Evolutionary conservation across 1,140 invertebrate genomes (phyloP).

Genomic region (Drosophila asahinai): DNA sequence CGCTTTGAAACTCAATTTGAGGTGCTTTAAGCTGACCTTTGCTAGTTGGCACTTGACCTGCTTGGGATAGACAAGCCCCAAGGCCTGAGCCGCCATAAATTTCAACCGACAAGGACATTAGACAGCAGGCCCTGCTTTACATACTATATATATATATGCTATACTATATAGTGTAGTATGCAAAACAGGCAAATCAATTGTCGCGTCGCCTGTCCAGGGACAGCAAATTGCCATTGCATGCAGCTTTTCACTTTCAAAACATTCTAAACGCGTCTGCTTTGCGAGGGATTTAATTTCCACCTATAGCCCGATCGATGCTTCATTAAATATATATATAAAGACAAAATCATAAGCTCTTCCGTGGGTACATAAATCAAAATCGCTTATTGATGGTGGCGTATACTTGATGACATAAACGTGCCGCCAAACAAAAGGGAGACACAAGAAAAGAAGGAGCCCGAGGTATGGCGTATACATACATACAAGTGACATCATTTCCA

Average conservation of each 20-base stretch:
- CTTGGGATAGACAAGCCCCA: conserved; percentile 63
- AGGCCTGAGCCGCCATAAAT: conserved; percentile 68
- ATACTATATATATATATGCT: conserved; percentile 4
- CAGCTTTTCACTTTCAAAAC: conserved; percentile 4
- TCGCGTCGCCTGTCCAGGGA: conserved; percentile 64
- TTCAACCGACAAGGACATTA: conserved; percentile 65
- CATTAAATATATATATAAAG: conserved; percentile 38
- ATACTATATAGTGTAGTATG: conserved; percentile 28
- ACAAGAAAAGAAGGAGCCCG: conserved; percentile 11
- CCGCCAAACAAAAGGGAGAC: conserved; percentile 30
- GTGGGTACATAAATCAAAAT: conserved; percentile 47
- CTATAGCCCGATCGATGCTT: conserved; percentile 33
- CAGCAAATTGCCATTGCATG: conserved; percentile 24
- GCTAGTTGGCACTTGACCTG: conserved; percentile 64
- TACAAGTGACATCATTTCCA: conserved; percentile 73
- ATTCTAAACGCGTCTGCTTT: conserved; percentile 23
- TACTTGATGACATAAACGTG: conserved; percentile 56
- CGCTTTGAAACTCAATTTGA: conserved; percentile 28
- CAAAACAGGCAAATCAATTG: conserved; percentile 73
- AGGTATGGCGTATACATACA: conserved; percentile 23
- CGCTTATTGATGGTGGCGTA: conserved; percentile 67
- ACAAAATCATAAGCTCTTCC: conserved; percentile 42
- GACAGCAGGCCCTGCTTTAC: conserved; percentile 14
- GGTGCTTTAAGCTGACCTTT: conserved; percentile 69
- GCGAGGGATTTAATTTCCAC: conserved; percentile 21